phyloP scores from a whole-genome alignment of 2,888 invertebrate species.

The Geotrupes spiniger region DNA sequence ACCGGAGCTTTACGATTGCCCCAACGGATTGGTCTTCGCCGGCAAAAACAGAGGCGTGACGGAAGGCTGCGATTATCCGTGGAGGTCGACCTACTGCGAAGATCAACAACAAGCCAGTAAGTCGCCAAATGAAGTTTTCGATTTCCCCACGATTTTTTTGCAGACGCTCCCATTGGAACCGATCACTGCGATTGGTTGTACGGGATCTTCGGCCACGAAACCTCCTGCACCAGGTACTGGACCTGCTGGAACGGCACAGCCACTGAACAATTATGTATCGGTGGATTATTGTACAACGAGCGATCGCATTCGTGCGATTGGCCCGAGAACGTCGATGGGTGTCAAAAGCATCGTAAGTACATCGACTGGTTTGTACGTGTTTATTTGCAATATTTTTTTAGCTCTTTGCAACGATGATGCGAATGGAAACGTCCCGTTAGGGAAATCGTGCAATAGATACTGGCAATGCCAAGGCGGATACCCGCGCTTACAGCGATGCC shows the following conservation, averaged over 20 bases:
- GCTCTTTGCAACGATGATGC: conserved; percentile 89
- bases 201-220: conserved; percentile 92
- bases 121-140: conserved; percentile 34
- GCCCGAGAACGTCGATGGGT: conserved; percentile 91
- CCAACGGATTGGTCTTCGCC: conserved; percentile 86
- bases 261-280: conserved; percentile 88
- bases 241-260: conserved; percentile 94
- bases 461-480: conserved; percentile 95
- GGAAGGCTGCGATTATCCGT: conserved; percentile 87
- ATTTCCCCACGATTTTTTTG: conserved; percentile 10
- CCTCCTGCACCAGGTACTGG: conserved; percentile 90
- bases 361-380: too few species aligned
- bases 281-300: conserved; percentile 87
- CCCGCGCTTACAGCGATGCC: conserved; percentile 85
- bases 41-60: conserved; percentile 85
- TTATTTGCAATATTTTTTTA: too few species aligned
- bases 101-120: conserved; percentile 73
- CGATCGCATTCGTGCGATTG: conserved; percentile 89
- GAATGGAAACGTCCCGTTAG: conserved; percentile 86
- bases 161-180: conserved; percentile 78
- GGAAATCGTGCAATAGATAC: conserved; percentile 90
- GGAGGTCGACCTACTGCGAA: conserved; percentile 86
- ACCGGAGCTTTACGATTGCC: conserved; percentile 82
- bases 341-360: conserved; percentile 89
- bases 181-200: conserved; percentile 92